phyloP scores from a whole-genome alignment of 1,140 invertebrate species.

The Drosophila persimilis region DNA sequence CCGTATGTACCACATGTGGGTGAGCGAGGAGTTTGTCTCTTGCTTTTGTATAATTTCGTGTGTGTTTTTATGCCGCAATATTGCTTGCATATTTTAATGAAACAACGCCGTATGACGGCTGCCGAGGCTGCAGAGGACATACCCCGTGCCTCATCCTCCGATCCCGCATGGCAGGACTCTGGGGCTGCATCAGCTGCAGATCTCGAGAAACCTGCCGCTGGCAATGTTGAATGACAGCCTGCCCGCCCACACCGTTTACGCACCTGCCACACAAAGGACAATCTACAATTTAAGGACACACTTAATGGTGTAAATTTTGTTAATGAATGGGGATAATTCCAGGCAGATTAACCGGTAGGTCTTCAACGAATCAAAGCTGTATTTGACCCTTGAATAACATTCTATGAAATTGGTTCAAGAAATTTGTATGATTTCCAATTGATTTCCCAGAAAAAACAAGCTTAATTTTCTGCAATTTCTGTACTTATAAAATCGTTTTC shows the following conservation, averaged over 20 bases:
- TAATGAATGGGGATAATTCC: slow-evolving; percentile 6
- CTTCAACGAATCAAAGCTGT: not conserved
- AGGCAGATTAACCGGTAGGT: too few relatives aligned
- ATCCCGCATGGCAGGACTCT: not conserved
- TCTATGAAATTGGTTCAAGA: too few relatives aligned
- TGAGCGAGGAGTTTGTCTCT: slow-evolving; percentile 20
- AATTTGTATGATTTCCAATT: too few relatives aligned
- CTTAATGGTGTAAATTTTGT: slow-evolving; percentile 35
- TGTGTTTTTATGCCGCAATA: slow-evolving; percentile 78
- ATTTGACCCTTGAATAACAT: too few relatives aligned
- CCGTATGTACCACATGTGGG: slow-evolving; percentile 6
- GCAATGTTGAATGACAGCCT: slow-evolving; percentile 56
- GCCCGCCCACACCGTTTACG: slow-evolving; percentile 28
- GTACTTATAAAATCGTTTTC: too few relatives aligned
- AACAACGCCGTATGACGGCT: slow-evolving; percentile 67
- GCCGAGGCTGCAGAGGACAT: slow-evolving; percentile 41
- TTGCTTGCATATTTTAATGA: slow-evolving; percentile 80
- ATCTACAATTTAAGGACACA: slow-evolving; percentile 36
- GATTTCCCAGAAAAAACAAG: too few relatives aligned
- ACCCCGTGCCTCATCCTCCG: not conserved
- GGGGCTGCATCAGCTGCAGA: slow-evolving; percentile 34
- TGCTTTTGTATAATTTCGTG: slow-evolving; percentile 67
- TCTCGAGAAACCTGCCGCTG: slow-evolving; percentile 52
- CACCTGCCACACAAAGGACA: slow-evolving; percentile 32
- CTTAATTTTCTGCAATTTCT: too few relatives aligned